Base-by-base conservation (phyloP, 2,888 invertebrate genomes). In the Drosophila vallismaia region DNA sequence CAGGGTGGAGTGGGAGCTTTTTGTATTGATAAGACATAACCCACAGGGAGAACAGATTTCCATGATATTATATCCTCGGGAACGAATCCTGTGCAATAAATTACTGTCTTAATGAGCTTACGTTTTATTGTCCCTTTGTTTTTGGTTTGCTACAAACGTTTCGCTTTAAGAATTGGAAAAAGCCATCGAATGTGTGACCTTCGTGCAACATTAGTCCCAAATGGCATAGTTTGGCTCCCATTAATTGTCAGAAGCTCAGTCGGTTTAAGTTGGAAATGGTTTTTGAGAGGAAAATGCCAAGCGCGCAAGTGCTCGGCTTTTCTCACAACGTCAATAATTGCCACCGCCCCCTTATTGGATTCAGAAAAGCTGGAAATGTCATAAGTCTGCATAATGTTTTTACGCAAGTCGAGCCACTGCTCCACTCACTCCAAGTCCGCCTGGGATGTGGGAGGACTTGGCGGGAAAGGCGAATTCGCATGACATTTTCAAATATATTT, bases 401-500 rank as follows among this genome's bases (percentile, higher is more conserved):
- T 19, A 19, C 19, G 19, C 19, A 19, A 19, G 19, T 19, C 19
- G 19, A 2, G 19, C 19, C 19, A 19, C 19, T 1, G 19, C 19
- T 19, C 19, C 19, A 19, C 19, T 19, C 19, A 19, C 19, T 19
- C 2, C 19, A 1, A 19, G 19, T 31, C 8, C 26, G 7, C 46
- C 10, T 19, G 52, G 45, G 10, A 31, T 49, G 55, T 40, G 24
- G 60, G 42, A 29, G 36, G 46, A 24, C 31, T 31, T 60, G 19
- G 19, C 19, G 19, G 19, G 19, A 19, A 19, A 52, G 62, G 48
- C 74, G 50, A 74, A 80, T 79, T 81, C 74, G 67, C 81, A 77
- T 81, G 59, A 31, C 67, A 75, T 78, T 78, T 78, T 79, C 69
- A 55, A 49, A 53, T 57, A 54, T 42, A 38, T 50, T 36, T 56